A percentile compares a stretch with the other conserved stretches of the same genome.
Conservation (phyloP, 2,113 vertebrate species). For the Pollachius pollachius region DNA sequence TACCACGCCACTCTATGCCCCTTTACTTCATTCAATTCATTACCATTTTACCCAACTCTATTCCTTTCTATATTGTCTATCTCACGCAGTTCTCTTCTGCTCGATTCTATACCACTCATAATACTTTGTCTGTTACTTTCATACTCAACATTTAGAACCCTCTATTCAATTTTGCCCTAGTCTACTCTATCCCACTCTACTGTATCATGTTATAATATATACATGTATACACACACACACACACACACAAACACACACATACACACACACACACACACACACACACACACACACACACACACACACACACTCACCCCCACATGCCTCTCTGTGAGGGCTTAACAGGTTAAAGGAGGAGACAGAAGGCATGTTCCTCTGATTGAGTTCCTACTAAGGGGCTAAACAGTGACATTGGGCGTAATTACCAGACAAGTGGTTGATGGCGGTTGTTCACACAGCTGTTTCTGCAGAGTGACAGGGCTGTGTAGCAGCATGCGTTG, state of each 20-base stretch:
- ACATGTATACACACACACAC: no score
- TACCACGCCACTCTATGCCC: not conserved
- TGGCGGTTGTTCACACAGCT: constrained; percentile 1
- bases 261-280: no score
- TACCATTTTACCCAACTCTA: not conserved
- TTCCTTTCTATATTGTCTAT: not conserved
- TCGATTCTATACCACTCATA: no score
- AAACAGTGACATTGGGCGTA: not conserved
- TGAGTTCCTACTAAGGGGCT: not conserved
- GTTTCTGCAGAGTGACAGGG: not conserved
- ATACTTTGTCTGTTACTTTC: no score
- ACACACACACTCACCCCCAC: no score
- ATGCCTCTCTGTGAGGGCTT: no score
- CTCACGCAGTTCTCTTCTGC: not conserved
- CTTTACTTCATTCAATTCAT: not conserved
- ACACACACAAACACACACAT: no score
- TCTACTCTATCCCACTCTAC: no score
- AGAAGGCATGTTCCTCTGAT: not conserved
- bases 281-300: no score
- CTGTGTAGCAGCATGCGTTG: not conserved
- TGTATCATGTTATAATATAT: no score
- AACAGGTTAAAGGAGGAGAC: not conserved
- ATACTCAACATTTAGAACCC: no score
- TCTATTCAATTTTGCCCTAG: no score
- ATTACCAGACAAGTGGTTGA: constrained; percentile 1